Base-by-base conservation (phyloP, 2,888 invertebrate species). In the Lithosia quadra region DNA sequence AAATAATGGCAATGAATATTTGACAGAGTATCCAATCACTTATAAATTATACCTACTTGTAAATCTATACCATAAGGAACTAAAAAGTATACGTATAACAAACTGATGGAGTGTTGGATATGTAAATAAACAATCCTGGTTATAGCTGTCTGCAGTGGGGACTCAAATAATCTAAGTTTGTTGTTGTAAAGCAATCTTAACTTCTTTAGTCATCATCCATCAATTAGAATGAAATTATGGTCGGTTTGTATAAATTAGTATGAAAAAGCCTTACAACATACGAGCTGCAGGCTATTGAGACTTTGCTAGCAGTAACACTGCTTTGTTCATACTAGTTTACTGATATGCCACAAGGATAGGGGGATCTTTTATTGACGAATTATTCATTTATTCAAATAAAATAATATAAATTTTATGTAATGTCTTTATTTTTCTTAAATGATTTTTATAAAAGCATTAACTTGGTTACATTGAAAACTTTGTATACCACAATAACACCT, bases 1-100 rank as follows among this genome's bases (percentile, higher is more conserved):
- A 90, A 74, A 90, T 93, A 67, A 89, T 92, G 85, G 77, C 87
- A 61, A 94, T 92, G 92, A 92, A 92, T 72, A 87, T 92, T 61
- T 91, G 68, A 83, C 13, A 11, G 13, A 22, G 21, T 22, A 11
- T 56, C 13, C 49, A 49, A 9, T 49, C 49, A 49, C 1, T 1
- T n/a, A 49, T n/a, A 0, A 43, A 43, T n/a, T n/a, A n/a, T n/a
- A n/a, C n/a, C n/a, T n/a, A n/a, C n/a, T 49, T 18, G 5, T 5
- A 7, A 49, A 49, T 15, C 18, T 7, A 10, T 43, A 36, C 36
- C 11, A 11, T 36, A 36, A 49, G 4, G 18, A n/a, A 18, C 18
- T 18, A 49, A 8, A 18, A n/a, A n/a, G 1, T 49, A 49, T 18
- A 49, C 0, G 7, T 49, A 7, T 34, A 34, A 34, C 5, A 2